Conservation (phyloP, 2,888 invertebrate genomes). For the Eupithecia pulchellata region DNA sequence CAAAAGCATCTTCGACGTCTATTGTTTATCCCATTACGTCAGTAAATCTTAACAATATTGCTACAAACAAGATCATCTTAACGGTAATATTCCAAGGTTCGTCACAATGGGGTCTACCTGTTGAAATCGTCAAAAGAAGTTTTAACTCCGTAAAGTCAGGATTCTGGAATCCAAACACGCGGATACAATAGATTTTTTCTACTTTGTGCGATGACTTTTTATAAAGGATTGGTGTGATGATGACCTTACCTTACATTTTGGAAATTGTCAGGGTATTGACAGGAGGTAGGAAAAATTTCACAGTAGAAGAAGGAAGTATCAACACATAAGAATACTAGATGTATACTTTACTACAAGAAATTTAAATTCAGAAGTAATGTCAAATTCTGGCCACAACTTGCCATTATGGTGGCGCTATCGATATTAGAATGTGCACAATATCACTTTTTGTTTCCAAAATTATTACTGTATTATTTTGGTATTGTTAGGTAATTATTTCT, state of each 20-base stretch:
- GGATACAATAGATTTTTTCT: conserved; percentile 38
- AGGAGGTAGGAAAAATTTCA: neutral
- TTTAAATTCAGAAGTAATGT: neutral
- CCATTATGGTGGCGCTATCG: conserved; percentile 31
- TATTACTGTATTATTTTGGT: conserved; percentile 52
- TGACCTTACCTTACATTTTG: conserved; percentile 5
- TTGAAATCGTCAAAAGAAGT: conserved; percentile 33
- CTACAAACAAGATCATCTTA: conserved; percentile 76
- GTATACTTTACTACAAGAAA: too few species aligned
- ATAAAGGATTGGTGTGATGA: conserved; percentile 24
- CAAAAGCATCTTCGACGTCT: conserved; percentile 35
- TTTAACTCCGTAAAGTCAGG: conserved; percentile 38
- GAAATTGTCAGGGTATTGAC: neutral
- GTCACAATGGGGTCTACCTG: conserved; percentile 69
- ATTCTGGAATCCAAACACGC: conserved; percentile 42
- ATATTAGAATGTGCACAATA: conserved; percentile 20
- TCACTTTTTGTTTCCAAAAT: conserved; percentile 42
- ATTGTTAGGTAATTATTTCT: conserved; percentile 46
- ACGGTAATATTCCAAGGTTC: conserved; percentile 65
- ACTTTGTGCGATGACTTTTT: conserved; percentile 21
- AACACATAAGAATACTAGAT: neutral
- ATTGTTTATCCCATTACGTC: conserved; percentile 82
- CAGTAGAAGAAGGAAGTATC: neutral
- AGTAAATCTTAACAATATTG: conserved; percentile 66
- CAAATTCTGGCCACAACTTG: conserved; percentile 21